Evolutionary conservation across 2,888 invertebrate genomes (phyloP).

Genomic region (Thera britannica): DNA sequence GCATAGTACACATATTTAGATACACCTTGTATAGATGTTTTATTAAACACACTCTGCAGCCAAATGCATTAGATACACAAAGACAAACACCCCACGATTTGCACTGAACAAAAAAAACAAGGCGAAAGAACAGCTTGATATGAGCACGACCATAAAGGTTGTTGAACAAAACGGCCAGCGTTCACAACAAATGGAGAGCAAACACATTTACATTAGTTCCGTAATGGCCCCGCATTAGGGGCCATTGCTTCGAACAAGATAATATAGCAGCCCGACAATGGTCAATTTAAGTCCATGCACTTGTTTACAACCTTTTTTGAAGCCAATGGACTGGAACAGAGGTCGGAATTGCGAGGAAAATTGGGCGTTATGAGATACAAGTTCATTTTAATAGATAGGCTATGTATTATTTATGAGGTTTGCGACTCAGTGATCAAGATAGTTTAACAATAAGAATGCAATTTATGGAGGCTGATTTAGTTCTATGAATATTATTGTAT

Average conservation of each 20-base stretch:
- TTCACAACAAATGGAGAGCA: conserved; percentile 63
- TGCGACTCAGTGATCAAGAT: neutral
- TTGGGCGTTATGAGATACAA: neutral
- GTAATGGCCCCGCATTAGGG: conserved; percentile 71
- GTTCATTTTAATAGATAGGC: neutral
- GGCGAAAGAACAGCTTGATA: conserved; percentile 20
- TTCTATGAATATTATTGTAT: neutral
- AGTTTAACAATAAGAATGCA: neutral
- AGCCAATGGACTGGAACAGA: conserved; percentile 11
- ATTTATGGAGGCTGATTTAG: neutral
- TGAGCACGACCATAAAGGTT: conserved; percentile 29
- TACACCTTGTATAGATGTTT: no score
- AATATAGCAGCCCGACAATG: conserved; percentile 37
- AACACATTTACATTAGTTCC: conserved; percentile 76
- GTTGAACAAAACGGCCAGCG: conserved; percentile 48
- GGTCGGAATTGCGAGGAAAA: conserved; percentile 6
- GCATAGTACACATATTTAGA: no score
- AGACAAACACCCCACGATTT: conserved; percentile 21
- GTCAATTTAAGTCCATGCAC: conserved; percentile 31
- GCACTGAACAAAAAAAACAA: conserved; percentile 22
- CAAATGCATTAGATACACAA: conserved; percentile 1
- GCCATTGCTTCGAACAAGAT: conserved; percentile 42
- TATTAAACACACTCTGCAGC: no score
- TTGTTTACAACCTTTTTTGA: conserved; percentile 33
- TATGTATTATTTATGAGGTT: neutral